A percentile compares a stretch with the other conserved stretches of the same genome.
Evolutionary conservation across 1,140 invertebrate species (phyloP).

Genomic region (Drosophila kanapiae): DNA sequence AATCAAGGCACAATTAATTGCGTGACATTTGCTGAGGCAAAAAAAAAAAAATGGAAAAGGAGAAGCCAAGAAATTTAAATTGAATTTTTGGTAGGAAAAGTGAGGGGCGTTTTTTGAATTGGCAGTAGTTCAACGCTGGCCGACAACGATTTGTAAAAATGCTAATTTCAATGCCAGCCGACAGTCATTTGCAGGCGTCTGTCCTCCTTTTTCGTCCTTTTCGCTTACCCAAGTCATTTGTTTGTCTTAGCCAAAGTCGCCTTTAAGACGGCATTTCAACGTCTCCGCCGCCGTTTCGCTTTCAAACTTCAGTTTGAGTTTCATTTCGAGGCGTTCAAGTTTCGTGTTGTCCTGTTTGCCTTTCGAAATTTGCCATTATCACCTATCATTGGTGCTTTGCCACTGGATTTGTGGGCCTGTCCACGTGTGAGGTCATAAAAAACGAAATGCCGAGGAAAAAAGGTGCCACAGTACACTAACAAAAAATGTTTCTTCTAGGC

Average conservation of each 20-base stretch:
- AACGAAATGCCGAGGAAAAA: slow-evolving; percentile 41
- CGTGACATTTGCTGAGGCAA: slow-evolving; percentile 66
- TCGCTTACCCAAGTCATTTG: slow-evolving; percentile 16
- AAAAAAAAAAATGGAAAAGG: slow-evolving; percentile 3
- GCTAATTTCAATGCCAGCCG: slow-evolving; percentile 53
- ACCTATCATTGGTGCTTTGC: slow-evolving; percentile 83
- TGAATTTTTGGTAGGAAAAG: slow-evolving; percentile 44
- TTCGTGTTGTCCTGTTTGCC: slow-evolving; percentile 5
- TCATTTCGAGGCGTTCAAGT: slow-evolving; percentile 15
- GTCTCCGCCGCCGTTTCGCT: slow-evolving; percentile 8
- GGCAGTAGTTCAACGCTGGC: slow-evolving; percentile 40
- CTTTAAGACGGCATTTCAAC: slow-evolving; percentile 28
- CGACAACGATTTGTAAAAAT: slow-evolving; percentile 48
- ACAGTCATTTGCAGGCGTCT: slow-evolving; percentile 46
- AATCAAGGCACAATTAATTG: slow-evolving; percentile 82
- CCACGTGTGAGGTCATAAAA: slow-evolving; percentile 62
- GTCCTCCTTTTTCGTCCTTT: slow-evolving; percentile 1
- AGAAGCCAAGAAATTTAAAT: slow-evolving; percentile 52
- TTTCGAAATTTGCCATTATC: slow-evolving; percentile 81
- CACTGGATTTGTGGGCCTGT: slow-evolving; percentile 68
- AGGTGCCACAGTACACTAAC: slow-evolving; percentile 53
- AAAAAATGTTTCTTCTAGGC: background rate
- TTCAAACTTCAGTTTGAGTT: slow-evolving; percentile 9
- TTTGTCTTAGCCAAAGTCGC: slow-evolving; percentile 35
- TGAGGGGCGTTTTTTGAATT: slow-evolving; percentile 16